Conservation (phyloP, 53 echinoderm and acorn worm genomes). For the Luidia sarsii region DNA sequence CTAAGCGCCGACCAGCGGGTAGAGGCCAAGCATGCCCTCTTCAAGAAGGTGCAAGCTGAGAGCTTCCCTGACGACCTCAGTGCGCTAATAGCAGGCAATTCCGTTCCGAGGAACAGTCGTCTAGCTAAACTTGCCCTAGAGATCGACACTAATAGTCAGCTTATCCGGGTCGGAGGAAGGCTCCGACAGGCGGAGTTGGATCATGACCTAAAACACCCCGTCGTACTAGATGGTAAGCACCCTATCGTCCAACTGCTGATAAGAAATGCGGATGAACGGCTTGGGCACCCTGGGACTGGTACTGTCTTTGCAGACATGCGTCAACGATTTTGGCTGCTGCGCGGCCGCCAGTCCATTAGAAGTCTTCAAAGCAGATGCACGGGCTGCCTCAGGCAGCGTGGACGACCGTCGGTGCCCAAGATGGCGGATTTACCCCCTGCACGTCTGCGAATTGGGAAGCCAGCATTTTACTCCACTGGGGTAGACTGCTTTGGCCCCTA, state of each 20-base stretch:
- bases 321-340: conserved; percentile 21
- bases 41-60: conserved; percentile 3
- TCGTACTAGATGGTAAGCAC: background rate
- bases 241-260: conserved; percentile 14
- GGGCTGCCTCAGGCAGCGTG: conserved; percentile 17
- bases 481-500: conserved; percentile 66
- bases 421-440: conserved; percentile 17
- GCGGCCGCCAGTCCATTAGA: background rate
- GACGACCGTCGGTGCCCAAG: background rate
- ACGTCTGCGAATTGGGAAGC: conserved; percentile 50
- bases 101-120: conserved; percentile 3
- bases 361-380: conserved; percentile 14
- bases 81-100: background rate
- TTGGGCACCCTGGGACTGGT: conserved; percentile 6
- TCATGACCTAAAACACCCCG: background rate
- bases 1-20: conserved; percentile 17
- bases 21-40: conserved; percentile 15
- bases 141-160: background rate
- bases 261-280: conserved; percentile 1
- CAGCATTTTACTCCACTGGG: conserved; percentile 59
- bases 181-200: background rate
- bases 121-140: background rate
- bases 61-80: conserved; percentile 9
- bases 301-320: conserved; percentile 15
- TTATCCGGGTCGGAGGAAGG: conserved; percentile 33